Conservation (phyloP, 2,797 vertebrate genomes). For the Adelosebastes latens region DNA sequence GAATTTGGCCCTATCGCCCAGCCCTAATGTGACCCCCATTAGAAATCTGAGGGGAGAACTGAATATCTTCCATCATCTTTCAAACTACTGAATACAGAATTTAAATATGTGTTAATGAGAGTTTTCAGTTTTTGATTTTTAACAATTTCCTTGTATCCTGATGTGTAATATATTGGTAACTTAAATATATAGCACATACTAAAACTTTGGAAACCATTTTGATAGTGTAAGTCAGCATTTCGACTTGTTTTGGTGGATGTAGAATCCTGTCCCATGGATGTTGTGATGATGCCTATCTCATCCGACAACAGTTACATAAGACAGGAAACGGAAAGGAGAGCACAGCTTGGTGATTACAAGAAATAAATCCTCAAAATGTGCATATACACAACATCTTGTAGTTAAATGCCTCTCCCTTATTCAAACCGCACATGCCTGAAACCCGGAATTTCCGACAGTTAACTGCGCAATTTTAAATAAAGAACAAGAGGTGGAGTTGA, state of each 20-base stretch:
- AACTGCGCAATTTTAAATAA: not conserved
- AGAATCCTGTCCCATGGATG: not conserved
- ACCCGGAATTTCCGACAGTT: not conserved
- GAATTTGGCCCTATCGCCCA: too few relatives aligned
- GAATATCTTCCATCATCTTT: too few relatives aligned
- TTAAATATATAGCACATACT: not conserved
- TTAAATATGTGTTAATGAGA: too few relatives aligned
- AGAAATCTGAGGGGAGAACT: too few relatives aligned
- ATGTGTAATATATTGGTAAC: not conserved
- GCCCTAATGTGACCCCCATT: too few relatives aligned
- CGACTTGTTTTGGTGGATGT: conserved; percentile 12
- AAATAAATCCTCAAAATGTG: conserved; percentile 5
- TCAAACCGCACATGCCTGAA: not conserved
- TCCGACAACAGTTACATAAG: conserved; percentile 45
- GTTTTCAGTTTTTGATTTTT: too few relatives aligned
- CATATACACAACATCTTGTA: not conserved
- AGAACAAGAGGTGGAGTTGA: not conserved
- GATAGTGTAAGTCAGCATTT: conserved; percentile 17
- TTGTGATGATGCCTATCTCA: conserved; percentile 41
- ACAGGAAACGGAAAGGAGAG: conserved; percentile 46
- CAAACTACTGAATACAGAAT: too few relatives aligned
- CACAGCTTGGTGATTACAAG: conserved; percentile 19
- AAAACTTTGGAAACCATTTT: conserved; percentile 24
- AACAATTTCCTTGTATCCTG: too few relatives aligned
- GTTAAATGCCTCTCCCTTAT: not conserved